Conservation (phyloP, 2,888 invertebrate species). For the Cephus rjabovi region DNA sequence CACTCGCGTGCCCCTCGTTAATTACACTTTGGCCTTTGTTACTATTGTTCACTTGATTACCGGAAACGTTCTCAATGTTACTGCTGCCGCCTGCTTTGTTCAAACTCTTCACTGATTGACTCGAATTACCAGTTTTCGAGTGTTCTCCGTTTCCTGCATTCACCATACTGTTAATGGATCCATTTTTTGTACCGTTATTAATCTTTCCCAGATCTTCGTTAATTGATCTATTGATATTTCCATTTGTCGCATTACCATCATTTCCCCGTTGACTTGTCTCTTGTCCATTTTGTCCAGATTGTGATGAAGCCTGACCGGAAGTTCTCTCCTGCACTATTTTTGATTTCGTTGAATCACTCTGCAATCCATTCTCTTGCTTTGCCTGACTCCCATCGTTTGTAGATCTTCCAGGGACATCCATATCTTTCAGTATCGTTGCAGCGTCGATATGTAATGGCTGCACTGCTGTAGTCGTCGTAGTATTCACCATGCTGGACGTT, state of each 20-base stretch:
- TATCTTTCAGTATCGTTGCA: slow-evolving; percentile 39
- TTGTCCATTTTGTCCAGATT: neutral
- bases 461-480: slow-evolving; percentile 60
- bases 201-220: neutral
- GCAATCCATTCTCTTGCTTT: neutral
- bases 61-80: slow-evolving; percentile 14
- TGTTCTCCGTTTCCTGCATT: neutral
- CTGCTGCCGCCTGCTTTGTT: slow-evolving; percentile 13
- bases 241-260: neutral
- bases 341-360: neutral
- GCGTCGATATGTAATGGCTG: slow-evolving; percentile 59
- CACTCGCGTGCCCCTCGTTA: neutral
- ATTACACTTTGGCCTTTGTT: neutral
- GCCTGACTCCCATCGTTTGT: neutral
- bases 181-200: neutral
- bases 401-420: neutral
- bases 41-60: neutral
- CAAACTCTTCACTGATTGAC: slow-evolving; percentile 26
- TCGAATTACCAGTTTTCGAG: slow-evolving; percentile 17
- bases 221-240: neutral
- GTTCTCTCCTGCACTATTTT: neutral
- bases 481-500: slow-evolving; percentile 58
- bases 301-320: neutral
- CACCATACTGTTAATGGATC: neutral
- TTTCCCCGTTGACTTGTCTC: neutral